A percentile compares a stretch with the other conserved stretches of the same genome.
Conservation (phyloP, 2,113 vertebrate genomes). For the Nanorana parkeri region DNA sequence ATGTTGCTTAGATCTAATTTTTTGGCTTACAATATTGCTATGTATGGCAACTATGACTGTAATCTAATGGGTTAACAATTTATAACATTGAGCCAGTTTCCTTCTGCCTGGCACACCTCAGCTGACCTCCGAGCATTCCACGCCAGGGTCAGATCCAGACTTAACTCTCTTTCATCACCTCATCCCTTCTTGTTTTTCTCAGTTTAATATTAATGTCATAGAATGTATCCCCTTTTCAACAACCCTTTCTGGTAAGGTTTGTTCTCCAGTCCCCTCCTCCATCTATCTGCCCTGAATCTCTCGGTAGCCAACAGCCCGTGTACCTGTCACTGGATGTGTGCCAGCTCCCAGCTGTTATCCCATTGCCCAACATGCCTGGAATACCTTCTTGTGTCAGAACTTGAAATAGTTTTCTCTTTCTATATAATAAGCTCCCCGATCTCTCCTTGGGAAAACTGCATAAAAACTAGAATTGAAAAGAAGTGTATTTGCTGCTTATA, state of each 20-base stretch:
- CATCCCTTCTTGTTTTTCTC: constrained; percentile 3
- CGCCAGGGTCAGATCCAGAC: constrained; percentile 14
- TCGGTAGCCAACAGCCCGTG: neutral
- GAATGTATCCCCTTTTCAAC: constrained; percentile 45
- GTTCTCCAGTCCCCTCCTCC: neutral
- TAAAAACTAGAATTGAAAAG: no score
- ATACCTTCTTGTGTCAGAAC: neutral
- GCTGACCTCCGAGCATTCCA: constrained; percentile 30
- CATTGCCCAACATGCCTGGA: constrained; percentile 13
- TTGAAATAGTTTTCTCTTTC: neutral
- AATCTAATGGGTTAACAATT: no score
- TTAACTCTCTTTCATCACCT: constrained; percentile 48
- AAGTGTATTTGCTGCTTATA: no score
- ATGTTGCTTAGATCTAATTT: no score
- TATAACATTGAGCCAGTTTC: neutral
- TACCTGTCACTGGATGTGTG: constrained; percentile 29
- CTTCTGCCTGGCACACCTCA: neutral
- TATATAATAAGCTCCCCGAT: neutral
- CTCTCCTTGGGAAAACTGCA: no score
- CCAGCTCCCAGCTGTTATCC: constrained; percentile 34
- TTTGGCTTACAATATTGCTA: no score
- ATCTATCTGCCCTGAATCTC: constrained; percentile 2
- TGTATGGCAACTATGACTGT: no score
- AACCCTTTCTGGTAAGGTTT: constrained; percentile 6
- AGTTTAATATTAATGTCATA: constrained; percentile 40